Conservation (phyloP, 2,113 vertebrate species). For the Peromyscus maniculatus region DNA sequence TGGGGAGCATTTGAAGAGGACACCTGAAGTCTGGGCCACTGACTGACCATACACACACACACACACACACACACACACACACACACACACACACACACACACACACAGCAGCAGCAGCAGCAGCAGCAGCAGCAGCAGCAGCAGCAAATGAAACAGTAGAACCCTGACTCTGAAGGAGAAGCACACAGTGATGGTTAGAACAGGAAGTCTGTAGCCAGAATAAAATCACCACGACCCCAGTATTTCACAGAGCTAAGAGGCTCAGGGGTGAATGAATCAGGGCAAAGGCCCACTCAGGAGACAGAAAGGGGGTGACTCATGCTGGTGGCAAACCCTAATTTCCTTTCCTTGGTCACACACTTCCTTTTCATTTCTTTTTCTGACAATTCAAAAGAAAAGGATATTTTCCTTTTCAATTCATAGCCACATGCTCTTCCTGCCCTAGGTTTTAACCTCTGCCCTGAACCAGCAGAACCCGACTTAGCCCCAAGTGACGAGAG, state of each 20-base stretch:
- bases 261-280: slow-evolving; percentile 64
- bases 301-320: slow-evolving; percentile 73
- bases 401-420: slow-evolving; percentile 65
- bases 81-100: neutral
- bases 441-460: slow-evolving; percentile 60
- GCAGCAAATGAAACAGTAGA: neutral
- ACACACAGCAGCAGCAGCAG: too few species aligned
- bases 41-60: neutral
- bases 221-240: neutral
- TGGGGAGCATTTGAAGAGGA: neutral
- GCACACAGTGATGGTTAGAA: neutral
- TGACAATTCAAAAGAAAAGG: slow-evolving; percentile 78
- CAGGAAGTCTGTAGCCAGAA: neutral
- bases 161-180: neutral
- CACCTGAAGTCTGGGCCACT: neutral
- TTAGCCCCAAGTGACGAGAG: slow-evolving; percentile 34
- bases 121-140: neutral
- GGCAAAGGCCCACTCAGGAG: slow-evolving; percentile 56
- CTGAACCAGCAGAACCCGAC: slow-evolving; percentile 39
- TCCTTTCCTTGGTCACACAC: slow-evolving; percentile 80
- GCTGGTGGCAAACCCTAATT: slow-evolving; percentile 72
- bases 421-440: slow-evolving; percentile 41
- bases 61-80: too few species aligned
- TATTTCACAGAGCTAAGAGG: neutral
- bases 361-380: slow-evolving; percentile 83